These are phyloP conservation scores for Tanytarsus gracilentus DNA, from an alignment of 2,888 invertebrate species.

Conservation along the genomic window DNA sequence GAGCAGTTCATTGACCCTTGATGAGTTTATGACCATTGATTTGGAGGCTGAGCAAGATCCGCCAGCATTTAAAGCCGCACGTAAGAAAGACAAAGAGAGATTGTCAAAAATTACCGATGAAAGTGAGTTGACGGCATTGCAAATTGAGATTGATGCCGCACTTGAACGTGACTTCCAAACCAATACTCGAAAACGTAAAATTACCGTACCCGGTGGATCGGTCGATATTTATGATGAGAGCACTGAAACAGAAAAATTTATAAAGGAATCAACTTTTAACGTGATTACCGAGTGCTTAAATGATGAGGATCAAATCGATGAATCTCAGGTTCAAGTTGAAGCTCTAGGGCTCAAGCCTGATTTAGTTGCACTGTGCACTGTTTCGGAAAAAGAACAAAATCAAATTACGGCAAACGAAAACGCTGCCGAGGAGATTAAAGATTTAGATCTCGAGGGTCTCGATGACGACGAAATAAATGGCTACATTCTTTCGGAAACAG, in stretches of 20 bases:
- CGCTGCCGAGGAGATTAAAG: slow-evolving; percentile 37
- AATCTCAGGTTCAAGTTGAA: no score
- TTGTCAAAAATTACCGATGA: slow-evolving; percentile 60
- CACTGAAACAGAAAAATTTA: slow-evolving; percentile 43
- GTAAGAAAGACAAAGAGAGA: slow-evolving; percentile 78
- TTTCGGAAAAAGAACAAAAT: slow-evolving; percentile 11
- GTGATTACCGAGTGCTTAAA: slow-evolving; percentile 43
- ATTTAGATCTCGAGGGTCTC: slow-evolving; percentile 62
- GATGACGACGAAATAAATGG: slow-evolving; percentile 87
- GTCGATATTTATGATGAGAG: slow-evolving; percentile 35
- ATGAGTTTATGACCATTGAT: slow-evolving; percentile 95
- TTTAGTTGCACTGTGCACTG: slow-evolving; percentile 63
- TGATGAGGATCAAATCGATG: slow-evolving; percentile 33
- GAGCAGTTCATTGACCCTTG: slow-evolving; percentile 84
- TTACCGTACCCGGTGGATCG: slow-evolving; percentile 22
- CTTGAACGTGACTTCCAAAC: slow-evolving; percentile 56
- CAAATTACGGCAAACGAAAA: slow-evolving; percentile 25
- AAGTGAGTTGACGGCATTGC: slow-evolving; percentile 62
- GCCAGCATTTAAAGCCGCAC: slow-evolving; percentile 74
- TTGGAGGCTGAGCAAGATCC: slow-evolving; percentile 88
- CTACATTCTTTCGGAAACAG: slow-evolving; percentile 73
- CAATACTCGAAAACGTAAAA: slow-evolving; percentile 39
- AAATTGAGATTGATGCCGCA: slow-evolving; percentile 75
- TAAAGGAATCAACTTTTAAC: slow-evolving; percentile 44
- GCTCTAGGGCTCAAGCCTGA: slow-evolving; percentile 59